Evolutionary conservation across 2,888 invertebrate genomes (phyloP).

Genomic region (Entomobrya multifasciata): DNA sequence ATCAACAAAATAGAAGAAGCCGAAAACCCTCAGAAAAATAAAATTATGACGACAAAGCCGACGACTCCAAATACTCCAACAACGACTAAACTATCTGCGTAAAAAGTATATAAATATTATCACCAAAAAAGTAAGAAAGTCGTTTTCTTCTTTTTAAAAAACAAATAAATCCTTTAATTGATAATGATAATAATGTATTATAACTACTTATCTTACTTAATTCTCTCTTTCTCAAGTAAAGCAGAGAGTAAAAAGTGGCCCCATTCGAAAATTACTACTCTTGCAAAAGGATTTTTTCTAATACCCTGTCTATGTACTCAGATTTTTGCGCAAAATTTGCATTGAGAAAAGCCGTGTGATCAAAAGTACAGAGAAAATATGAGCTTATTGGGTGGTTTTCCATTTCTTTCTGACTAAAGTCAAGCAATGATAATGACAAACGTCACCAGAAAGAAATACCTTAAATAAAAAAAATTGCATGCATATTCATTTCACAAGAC

Average conservation of each 20-base stretch:
- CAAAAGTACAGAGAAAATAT: too few relatives aligned
- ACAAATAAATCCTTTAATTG: neutral
- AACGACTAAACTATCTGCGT: too few relatives aligned
- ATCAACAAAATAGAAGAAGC: conserved; percentile 32
- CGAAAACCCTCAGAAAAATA: too few relatives aligned
- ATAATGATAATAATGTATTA: neutral
- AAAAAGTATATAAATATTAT: neutral
- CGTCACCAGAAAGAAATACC: neutral
- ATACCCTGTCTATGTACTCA: too few relatives aligned
- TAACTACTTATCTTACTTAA: too few relatives aligned
- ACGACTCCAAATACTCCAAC: too few relatives aligned
- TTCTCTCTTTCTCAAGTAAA: conserved; percentile 23
- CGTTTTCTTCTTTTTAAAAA: neutral
- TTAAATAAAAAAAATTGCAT: conserved; percentile 48
- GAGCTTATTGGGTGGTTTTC: neutral
- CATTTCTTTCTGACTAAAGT: neutral
- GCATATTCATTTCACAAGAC: conserved; percentile 58
- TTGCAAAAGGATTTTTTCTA: neutral
- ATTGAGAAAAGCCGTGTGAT: too few relatives aligned
- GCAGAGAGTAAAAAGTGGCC: conserved; percentile 48
- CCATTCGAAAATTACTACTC: conserved; percentile 49
- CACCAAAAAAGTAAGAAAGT: conserved; percentile 34
- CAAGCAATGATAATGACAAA: neutral
- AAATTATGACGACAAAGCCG: neutral
- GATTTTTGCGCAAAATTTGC: too few relatives aligned